phyloP scores from a whole-genome alignment of 2,113 vertebrate genomes.

The Pseudopipra pipra region DNA sequence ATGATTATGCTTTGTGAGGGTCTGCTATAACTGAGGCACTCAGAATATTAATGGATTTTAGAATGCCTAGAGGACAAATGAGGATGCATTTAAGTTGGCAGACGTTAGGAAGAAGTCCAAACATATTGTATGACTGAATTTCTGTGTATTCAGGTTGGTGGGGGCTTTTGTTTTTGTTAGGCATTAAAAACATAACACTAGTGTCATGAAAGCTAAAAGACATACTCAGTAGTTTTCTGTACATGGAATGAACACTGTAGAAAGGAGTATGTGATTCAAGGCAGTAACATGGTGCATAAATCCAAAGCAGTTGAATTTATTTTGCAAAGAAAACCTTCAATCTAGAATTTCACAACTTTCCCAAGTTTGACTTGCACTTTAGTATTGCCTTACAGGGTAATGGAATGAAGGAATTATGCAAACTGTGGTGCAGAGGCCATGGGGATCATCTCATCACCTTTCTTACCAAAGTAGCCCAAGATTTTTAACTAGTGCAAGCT shows the following conservation, averaged over 20 bases:
- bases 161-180: not conserved
- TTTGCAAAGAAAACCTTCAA: not conserved
- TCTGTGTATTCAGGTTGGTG: not conserved
- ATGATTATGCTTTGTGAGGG: not conserved
- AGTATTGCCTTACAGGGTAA: not conserved
- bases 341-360: not conserved
- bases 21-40: not conserved
- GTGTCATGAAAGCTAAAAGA: not conserved
- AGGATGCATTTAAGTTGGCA: not conserved
- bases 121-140: not conserved
- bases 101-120: not conserved
- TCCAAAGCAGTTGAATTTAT: not conserved
- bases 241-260: not conserved
- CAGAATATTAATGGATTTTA: slow-evolving; percentile 10
- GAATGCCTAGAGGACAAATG: not conserved
- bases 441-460: not conserved
- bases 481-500: not conserved
- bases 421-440: not conserved
- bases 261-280: not conserved
- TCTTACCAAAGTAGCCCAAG: not conserved
- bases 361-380: not conserved
- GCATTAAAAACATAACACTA: not conserved
- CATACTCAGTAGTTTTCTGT: not conserved
- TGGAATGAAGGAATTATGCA: not conserved
- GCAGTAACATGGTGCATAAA: not conserved